phyloP scores from a whole-genome alignment of 2,888 invertebrate genomes.

The Neocrepidodera transversa region DNA sequence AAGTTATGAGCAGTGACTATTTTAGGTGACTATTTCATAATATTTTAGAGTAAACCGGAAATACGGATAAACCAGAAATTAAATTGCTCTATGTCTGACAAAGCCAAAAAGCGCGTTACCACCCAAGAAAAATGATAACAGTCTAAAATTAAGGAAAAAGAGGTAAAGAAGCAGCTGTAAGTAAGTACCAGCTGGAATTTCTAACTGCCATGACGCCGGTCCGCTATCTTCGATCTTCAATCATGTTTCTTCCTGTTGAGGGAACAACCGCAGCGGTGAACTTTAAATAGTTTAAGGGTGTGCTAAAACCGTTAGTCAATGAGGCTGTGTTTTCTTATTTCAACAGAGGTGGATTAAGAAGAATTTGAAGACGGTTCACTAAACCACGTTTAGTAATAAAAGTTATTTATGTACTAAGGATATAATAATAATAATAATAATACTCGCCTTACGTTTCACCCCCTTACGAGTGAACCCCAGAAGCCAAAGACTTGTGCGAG shows the following conservation, averaged over 20 bases:
- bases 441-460: too few species aligned
- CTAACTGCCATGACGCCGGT: neutral
- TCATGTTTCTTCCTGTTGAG: neutral
- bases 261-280: neutral
- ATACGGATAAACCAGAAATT: neutral
- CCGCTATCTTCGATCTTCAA: neutral
- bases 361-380: too few species aligned
- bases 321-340: slow-evolving; percentile 18
- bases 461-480: too few species aligned
- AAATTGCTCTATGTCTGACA: neutral
- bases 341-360: neutral
- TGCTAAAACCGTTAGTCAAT: slow-evolving; percentile 39
- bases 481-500: too few species aligned
- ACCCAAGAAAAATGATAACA: slow-evolving; percentile 29
- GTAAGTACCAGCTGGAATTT: neutral
- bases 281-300: slow-evolving; percentile 37
- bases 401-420: too few species aligned
- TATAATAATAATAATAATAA: too few species aligned
- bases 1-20: too few species aligned
- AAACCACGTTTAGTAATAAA: too few species aligned
- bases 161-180: slow-evolving; percentile 30
- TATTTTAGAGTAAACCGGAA: neutral
- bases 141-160: slow-evolving; percentile 34
- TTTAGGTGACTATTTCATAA: too few species aligned
- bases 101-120: neutral